phyloP scores from a whole-genome alignment of 2,113 vertebrate genomes.

The Columba janthina region DNA sequence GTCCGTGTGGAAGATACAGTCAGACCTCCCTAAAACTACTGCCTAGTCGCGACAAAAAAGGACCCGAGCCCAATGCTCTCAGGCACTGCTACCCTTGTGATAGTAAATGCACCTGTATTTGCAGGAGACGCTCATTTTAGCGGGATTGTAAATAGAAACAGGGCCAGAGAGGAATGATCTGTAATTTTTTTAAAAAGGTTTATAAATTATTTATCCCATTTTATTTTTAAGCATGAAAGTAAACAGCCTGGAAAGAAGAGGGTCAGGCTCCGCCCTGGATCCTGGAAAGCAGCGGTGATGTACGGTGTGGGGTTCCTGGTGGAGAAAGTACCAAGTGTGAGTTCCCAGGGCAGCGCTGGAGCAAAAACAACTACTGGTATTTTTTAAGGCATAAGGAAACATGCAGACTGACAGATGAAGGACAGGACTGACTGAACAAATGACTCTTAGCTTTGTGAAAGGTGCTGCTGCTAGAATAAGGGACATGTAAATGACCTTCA shows the following conservation, averaged over 20 bases:
- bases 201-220: not conserved
- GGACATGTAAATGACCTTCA: not conserved
- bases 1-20: not conserved
- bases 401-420: not conserved
- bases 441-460: not conserved
- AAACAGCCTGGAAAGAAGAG: not conserved
- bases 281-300: not conserved
- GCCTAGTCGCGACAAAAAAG: fast-evolving
- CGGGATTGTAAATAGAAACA: not conserved
- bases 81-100: not conserved
- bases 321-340: not conserved
- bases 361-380: not conserved
- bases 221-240: not conserved
- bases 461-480: not conserved
- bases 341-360: fast-evolving
- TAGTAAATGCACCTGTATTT: not conserved
- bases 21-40: not conserved
- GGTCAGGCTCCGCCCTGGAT: not conserved
- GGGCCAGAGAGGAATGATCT: not conserved
- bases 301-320: fast-evolving
- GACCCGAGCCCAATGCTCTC: not conserved
- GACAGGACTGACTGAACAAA: not conserved
- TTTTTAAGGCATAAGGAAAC: not conserved
- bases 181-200: not conserved
- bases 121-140: not conserved